Evolutionary conservation across 1,140 invertebrate genomes (phyloP).

Genomic region (Eriocheir sinensis): DNA sequence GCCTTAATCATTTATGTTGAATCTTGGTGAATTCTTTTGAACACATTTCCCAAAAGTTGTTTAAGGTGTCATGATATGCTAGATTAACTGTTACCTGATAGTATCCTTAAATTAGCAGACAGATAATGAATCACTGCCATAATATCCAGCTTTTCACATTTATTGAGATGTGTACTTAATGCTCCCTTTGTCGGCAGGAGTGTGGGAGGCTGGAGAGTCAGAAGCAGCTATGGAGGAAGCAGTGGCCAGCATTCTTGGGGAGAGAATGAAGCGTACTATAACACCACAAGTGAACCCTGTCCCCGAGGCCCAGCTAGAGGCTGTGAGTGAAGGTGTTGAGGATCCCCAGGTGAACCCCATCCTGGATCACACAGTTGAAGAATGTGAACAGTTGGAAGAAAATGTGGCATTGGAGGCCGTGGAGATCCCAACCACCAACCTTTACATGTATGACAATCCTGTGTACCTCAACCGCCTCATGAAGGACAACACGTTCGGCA

Average conservation of each 20-base stretch:
- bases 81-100: too few species aligned
- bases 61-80: too few species aligned
- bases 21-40: too few species aligned
- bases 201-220: conserved; percentile 60
- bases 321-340: background rate
- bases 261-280: conserved; percentile 61
- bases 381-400: conserved; percentile 32
- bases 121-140: too few species aligned
- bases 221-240: conserved; percentile 74
- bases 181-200: conserved; percentile 33
- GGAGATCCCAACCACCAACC: conserved; percentile 65
- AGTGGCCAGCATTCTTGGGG: conserved; percentile 70
- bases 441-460: conserved; percentile 73
- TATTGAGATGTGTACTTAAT: too few species aligned
- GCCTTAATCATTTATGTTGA: too few species aligned
- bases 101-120: too few species aligned
- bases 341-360: conserved; percentile 55
- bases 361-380: conserved; percentile 54
- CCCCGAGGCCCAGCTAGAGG: conserved; percentile 17
- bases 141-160: too few species aligned
- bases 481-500: conserved; percentile 73
- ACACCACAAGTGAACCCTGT: conserved; percentile 17
- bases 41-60: too few species aligned
- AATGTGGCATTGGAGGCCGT: conserved; percentile 43
- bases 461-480: conserved; percentile 66